Evolutionary conservation across 1,140 invertebrate species (phyloP), one percentile per base, ranked within the genome.

Genomic region (Drosophila nikananu): DNA sequence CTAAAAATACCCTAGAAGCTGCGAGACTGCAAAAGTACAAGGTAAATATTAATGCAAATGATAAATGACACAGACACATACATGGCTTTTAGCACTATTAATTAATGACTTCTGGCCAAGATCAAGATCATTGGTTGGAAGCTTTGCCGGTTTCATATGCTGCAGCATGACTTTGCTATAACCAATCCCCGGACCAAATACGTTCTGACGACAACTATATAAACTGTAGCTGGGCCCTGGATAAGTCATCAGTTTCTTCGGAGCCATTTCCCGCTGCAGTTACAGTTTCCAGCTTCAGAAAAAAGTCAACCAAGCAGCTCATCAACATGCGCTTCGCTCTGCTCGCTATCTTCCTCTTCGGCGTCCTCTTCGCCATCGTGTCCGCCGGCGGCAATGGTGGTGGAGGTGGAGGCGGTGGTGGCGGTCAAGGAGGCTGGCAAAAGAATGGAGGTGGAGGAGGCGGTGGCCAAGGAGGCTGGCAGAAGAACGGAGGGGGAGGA

Each of bases 241-340:
- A 37, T 30, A 70, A 35, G 30, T 9, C 67, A 71, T 71, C 64
- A 71, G 67, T 68, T 67, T 55, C 63, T 71, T 66, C 21, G 37
- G 21, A 70, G 63, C 30, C 23, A 54, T 35, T 67, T 42, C 46
- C 37, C 25, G 37, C 13, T 51, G 64, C 49, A 65, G 48, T 41
- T 46, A 54, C 61, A 63, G 61, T 54, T 49, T 44, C 32, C 44
- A 68, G 39, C 21, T 30, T 15, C 49, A 41, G 13, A 30, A 15
- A 19, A 7, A 19, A 32, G 5, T 52, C 49, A 37, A 37, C 32
- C 7, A 17, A 58, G 35, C 21, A 55, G 19, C 19, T 17, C 2
- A 21, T 48, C 67, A 71, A 27, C 63, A 71, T 71, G 67, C 67
- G 67, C 49, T 68, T 71, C 39, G 32, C 67, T 68, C 63, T 71